phyloP scores from a whole-genome alignment of 2,797 vertebrate species.

The Lutjanus campechanus region DNA sequence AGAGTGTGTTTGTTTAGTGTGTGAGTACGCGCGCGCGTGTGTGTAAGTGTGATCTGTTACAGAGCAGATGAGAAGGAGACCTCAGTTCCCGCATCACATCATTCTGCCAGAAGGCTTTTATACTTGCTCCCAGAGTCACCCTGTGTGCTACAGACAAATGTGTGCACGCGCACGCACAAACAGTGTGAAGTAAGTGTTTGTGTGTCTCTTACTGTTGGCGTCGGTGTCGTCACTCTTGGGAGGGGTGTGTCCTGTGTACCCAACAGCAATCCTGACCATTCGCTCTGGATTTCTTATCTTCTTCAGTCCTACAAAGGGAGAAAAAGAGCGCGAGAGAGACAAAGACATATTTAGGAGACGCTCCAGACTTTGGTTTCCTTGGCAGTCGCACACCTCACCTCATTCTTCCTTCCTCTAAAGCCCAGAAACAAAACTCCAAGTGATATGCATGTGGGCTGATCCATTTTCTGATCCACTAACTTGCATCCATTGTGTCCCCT shows the following conservation, averaged over 20 bases:
- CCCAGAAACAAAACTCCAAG: constrained; percentile 65
- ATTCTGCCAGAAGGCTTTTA: constrained; percentile 82
- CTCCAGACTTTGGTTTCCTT: constrained; percentile 49
- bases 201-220: constrained; percentile 87
- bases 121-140: constrained; percentile 78
- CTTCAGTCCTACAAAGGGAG: constrained; percentile 85
- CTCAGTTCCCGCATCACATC: constrained; percentile 78
- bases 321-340: constrained; percentile 12
- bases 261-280: constrained; percentile 88
- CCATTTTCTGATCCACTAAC: constrained; percentile 76
- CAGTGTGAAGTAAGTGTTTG: constrained; percentile 57
- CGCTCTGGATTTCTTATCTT: constrained; percentile 90
- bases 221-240: constrained; percentile 88
- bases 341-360: constrained; percentile 55
- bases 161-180: constrained; percentile 33
- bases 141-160: constrained; percentile 68
- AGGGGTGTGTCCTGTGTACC: constrained; percentile 87
- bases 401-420: constrained; percentile 42
- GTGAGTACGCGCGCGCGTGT: constrained; percentile 29
- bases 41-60: constrained; percentile 72
- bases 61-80: constrained; percentile 80
- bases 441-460: constrained; percentile 70
- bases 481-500: constrained; percentile 74
- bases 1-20: constrained; percentile 55
- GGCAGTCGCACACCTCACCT: constrained; percentile 47